Evolutionary conservation across 1,140 invertebrate genomes (phyloP).

Genomic region (Ericerus pela): DNA sequence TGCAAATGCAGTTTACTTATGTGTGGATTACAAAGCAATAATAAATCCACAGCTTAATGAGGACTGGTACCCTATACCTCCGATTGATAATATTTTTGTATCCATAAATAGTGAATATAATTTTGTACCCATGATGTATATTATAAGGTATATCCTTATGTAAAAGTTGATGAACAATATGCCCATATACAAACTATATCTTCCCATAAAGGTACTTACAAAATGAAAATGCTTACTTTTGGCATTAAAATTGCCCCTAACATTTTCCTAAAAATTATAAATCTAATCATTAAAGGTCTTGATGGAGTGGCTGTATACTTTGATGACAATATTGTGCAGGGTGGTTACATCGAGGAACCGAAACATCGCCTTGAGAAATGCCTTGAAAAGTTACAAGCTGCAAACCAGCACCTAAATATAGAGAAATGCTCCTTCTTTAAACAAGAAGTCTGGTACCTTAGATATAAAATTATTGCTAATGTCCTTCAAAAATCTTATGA

Average conservation of each 20-base stretch:
- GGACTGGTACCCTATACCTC: background rate
- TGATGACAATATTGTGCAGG: slow-evolving; percentile 25
- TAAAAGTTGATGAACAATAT: slow-evolving; percentile 24
- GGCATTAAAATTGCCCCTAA: slow-evolving; percentile 34
- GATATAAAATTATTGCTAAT: too few relatives aligned
- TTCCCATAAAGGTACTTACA: slow-evolving; percentile 28
- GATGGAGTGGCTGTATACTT: slow-evolving; percentile 23
- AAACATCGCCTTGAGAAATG: background rate
- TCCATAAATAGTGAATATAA: background rate
- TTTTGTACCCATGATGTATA: slow-evolving; percentile 22
- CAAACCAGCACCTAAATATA: slow-evolving; percentile 19
- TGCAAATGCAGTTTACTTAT: background rate
- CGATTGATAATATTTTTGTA: background rate
- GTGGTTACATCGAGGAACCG: slow-evolving; percentile 18
- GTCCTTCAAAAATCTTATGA: too few relatives aligned
- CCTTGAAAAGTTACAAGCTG: background rate
- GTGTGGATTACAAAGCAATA: slow-evolving; percentile 1
- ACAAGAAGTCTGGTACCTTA: too few relatives aligned
- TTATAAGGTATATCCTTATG: slow-evolving; percentile 26
- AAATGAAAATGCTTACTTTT: slow-evolving; percentile 32
- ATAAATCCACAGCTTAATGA: background rate
- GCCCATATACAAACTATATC: slow-evolving; percentile 27
- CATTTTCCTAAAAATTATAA: slow-evolving; percentile 36
- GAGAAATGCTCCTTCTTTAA: too few relatives aligned
- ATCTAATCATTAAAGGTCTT: slow-evolving; percentile 27